Percentiles rank a stretch among this genome's conserved stretches.
Evolutionary conservation across 2,797 vertebrate species (phyloP).

Genomic region (Melanotaenia parkinsoni): DNA sequence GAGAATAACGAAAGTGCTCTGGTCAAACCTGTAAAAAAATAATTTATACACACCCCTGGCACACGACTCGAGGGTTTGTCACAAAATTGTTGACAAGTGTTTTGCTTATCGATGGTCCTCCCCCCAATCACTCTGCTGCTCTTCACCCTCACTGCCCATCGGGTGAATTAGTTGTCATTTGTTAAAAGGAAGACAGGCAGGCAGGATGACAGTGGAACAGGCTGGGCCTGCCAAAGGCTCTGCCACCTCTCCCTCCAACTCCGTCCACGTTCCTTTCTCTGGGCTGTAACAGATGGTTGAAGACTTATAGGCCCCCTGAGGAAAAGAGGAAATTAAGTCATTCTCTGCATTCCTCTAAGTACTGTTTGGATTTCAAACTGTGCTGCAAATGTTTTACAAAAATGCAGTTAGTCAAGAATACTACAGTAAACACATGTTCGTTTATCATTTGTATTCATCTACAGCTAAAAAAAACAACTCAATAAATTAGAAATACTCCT

Average conservation of each 20-base stretch:
- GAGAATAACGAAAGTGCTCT: conserved; percentile 85
- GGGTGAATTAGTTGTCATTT: conserved; percentile 86
- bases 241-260: conserved; percentile 96
- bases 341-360: conserved; percentile 9
- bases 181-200: conserved; percentile 96
- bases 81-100: conserved; percentile 72
- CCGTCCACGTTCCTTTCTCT: conserved; percentile 97
- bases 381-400: not conserved
- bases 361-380: conserved; percentile 23
- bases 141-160: not conserved
- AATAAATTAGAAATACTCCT: not conserved
- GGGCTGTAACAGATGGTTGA: conserved; percentile 99
- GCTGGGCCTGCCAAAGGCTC: conserved; percentile 97
- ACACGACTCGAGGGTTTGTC: conserved; percentile 61
- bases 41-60: conserved; percentile 82
- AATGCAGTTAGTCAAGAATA: conserved; percentile 13
- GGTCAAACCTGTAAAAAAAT: conserved; percentile 88
- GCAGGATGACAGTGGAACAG: conserved; percentile 95
- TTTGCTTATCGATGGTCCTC: conserved; percentile 73
- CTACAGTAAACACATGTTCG: not conserved
- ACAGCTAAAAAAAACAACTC: not conserved
- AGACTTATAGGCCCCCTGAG: conserved; percentile 98
- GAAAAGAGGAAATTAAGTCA: conserved; percentile 54
- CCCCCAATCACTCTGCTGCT: conserved; percentile 58
- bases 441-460: not conserved